These are phyloP conservation scores for Erethizon dorsatum DNA, from an alignment of 2,797 vertebrate genomes.

Conservation along the genomic window DNA sequence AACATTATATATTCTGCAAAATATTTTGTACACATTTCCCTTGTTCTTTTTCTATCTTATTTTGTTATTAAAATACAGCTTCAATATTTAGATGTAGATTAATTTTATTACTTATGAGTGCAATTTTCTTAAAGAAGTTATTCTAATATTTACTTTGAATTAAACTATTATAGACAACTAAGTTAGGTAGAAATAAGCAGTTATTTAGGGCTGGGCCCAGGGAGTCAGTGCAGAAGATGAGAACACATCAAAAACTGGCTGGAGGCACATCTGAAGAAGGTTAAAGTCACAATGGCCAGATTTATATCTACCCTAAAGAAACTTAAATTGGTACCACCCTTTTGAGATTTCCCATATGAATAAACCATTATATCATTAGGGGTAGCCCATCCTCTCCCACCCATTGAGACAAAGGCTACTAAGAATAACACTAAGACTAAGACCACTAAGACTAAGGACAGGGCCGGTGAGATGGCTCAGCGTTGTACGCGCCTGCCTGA, in stretches of 20 bases:
- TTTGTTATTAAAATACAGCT: neutral
- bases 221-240: neutral
- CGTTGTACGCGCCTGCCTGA: too few relatives aligned
- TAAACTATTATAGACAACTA: neutral
- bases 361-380: neutral
- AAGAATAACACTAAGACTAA: neutral
- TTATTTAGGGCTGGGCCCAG: neutral
- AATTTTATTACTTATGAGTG: neutral
- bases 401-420: neutral
- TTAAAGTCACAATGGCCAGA: neutral
- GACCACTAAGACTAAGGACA: too few relatives aligned
- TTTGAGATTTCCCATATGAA: neutral
- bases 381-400: neutral
- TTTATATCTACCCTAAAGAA: neutral
- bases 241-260: neutral
- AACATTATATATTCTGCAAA: neutral
- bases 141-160: constrained; percentile 10
- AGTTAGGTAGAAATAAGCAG: neutral
- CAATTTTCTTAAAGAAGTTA: neutral
- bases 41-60: neutral
- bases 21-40: neutral
- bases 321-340: neutral
- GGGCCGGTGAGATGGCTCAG: too few relatives aligned
- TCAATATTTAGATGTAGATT: neutral
- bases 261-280: neutral